Evolutionary conservation across 2,113 vertebrate genomes (phyloP).

Genomic region (Lipophrys pholis): DNA sequence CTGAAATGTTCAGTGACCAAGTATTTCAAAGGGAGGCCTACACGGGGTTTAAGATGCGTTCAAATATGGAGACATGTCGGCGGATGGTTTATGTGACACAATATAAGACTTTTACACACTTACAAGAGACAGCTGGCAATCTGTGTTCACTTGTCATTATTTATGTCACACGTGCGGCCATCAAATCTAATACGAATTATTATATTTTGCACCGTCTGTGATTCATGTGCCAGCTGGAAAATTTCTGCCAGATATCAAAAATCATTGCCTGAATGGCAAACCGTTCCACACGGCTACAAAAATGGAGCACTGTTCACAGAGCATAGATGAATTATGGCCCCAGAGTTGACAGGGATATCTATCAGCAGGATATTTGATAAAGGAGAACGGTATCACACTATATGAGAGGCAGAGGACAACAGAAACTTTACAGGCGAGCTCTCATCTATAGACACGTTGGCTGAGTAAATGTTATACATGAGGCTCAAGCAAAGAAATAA

Average conservation of each 20-base stretch:
- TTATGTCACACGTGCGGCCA: constrained; percentile 44
- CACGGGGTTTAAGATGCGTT: too few species aligned
- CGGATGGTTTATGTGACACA: constrained; percentile 16
- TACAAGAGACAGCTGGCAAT: constrained; percentile 37
- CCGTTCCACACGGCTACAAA: constrained; percentile 19
- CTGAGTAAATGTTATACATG: constrained; percentile 14
- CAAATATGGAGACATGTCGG: too few species aligned
- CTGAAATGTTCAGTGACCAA: too few species aligned
- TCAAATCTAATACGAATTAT: constrained; percentile 50
- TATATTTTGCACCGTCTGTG: constrained; percentile 33
- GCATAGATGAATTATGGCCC: constrained; percentile 51
- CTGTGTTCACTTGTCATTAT: constrained; percentile 29
- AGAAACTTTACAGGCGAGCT: constrained; percentile 26
- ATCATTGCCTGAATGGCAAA: constrained; percentile 52
- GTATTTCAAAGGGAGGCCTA: too few species aligned
- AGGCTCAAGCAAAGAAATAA: constrained; percentile 30
- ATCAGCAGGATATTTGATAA: constrained; percentile 56
- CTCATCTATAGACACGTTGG: constrained; percentile 23
- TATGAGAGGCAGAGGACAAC: constrained; percentile 10
- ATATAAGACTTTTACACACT: constrained; percentile 19
- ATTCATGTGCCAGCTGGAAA: constrained; percentile 50
- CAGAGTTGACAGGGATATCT: constrained; percentile 49
- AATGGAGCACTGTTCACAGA: constrained; percentile 34
- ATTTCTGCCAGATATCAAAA: constrained; percentile 58
- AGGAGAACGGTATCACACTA: constrained; percentile 19